Evolutionary conservation across 2,888 invertebrate species (phyloP).

Genomic region (Machimus atricapillus): DNA sequence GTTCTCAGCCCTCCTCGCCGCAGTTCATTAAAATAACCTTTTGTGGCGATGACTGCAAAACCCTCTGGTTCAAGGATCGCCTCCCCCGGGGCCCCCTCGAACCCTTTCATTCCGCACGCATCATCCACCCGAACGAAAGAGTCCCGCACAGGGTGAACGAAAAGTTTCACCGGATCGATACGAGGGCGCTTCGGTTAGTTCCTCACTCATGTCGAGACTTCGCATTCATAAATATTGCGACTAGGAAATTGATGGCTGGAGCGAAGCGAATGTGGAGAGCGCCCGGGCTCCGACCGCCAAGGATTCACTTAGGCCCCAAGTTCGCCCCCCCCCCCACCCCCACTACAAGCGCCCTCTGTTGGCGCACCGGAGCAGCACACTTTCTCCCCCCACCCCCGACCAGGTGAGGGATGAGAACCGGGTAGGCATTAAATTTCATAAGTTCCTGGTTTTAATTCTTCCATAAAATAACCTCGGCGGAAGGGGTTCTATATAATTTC

Average conservation of each 20-base stretch:
- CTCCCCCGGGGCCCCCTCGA: background rate
- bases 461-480: background rate
- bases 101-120: background rate
- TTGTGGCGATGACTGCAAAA: slow-evolving; percentile 18
- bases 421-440: background rate
- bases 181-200: background rate
- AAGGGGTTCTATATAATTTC: background rate
- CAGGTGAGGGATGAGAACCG: background rate
- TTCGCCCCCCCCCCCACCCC: background rate
- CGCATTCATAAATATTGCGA: slow-evolving; percentile 24
- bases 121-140: background rate
- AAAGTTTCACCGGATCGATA: slow-evolving; percentile 24
- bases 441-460: background rate
- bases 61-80: slow-evolving; percentile 21
- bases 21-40: slow-evolving; percentile 36
- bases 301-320: background rate
- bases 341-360: background rate
- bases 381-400: background rate
- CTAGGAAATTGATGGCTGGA: slow-evolving; percentile 25
- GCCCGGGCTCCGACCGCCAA: background rate
- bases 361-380: background rate
- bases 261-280: slow-evolving; percentile 12
- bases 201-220: slow-evolving; percentile 20
- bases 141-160: background rate
- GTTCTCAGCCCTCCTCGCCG: background rate